A percentile compares a stretch with the other conserved stretches of the same genome.
phyloP scores from a whole-genome alignment of 2,113 vertebrate genomes.

The Cottus gobio region DNA sequence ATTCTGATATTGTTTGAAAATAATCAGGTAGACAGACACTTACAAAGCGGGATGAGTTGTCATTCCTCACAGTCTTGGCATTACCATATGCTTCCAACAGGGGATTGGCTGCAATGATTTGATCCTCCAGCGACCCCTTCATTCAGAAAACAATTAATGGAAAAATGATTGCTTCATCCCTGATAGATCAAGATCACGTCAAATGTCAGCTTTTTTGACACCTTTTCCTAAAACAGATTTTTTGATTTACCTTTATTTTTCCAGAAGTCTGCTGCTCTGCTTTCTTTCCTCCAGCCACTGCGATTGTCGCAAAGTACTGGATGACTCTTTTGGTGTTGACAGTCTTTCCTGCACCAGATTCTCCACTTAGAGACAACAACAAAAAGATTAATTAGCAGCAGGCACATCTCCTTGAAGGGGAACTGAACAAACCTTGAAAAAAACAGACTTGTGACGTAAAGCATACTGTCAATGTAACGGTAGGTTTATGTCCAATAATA shows the following conservation, averaged over 20 bases:
- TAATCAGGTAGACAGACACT: slow-evolving; percentile 54
- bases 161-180: neutral
- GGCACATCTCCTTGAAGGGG: neutral
- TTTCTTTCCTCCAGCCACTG: slow-evolving; percentile 84
- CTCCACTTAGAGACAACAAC: slow-evolving; percentile 81
- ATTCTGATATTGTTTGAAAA: neutral
- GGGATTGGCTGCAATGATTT: slow-evolving; percentile 88
- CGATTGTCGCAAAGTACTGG: slow-evolving; percentile 97
- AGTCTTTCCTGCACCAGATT: slow-evolving; percentile 96
- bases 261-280: slow-evolving; percentile 45
- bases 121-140: slow-evolving; percentile 89
- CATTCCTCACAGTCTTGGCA: slow-evolving; percentile 87
- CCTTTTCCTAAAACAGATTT: neutral
- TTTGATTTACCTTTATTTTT: slow-evolving; percentile 85
- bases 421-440: neutral
- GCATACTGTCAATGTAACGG: neutral
- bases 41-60: slow-evolving; percentile 88
- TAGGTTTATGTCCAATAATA: neutral
- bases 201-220: neutral
- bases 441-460: neutral
- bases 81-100: slow-evolving; percentile 87
- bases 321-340: slow-evolving; percentile 97
- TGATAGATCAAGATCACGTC: neutral
- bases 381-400: neutral
- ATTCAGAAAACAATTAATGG: slow-evolving; percentile 58